A percentile compares a stretch with the other conserved stretches of the same genome.
Evolutionary conservation across 2,888 invertebrate genomes (phyloP).

Genomic region (Lymantria dispar): DNA sequence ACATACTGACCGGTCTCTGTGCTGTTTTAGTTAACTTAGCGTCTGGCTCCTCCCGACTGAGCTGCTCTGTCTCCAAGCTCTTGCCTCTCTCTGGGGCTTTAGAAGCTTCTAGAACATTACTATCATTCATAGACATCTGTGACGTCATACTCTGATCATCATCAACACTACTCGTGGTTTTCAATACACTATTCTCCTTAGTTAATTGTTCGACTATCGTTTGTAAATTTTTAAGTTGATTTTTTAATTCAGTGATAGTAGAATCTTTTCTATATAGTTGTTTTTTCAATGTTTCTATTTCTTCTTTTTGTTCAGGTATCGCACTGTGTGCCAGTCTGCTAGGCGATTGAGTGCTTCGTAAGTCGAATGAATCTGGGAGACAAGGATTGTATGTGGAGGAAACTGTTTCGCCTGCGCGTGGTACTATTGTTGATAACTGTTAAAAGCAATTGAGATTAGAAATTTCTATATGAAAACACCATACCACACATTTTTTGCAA

Average conservation of each 20-base stretch:
- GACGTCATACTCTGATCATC: constrained; percentile 70
- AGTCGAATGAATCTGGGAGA: constrained; percentile 50
- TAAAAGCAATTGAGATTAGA: not conserved
- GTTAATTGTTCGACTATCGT: constrained; percentile 89
- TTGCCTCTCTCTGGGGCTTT: constrained; percentile 64
- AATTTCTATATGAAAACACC: too few species aligned
- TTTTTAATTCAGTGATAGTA: constrained; percentile 85
- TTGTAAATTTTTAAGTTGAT: constrained; percentile 84
- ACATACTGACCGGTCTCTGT: constrained; percentile 94
- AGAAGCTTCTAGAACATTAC: constrained; percentile 43
- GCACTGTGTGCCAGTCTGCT: constrained; percentile 22
- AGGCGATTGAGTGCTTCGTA: constrained; percentile 46
- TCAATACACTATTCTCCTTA: constrained; percentile 90
- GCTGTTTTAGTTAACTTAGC: constrained; percentile 64
- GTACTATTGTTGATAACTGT: constrained; percentile 54
- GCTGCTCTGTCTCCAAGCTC: constrained; percentile 65
- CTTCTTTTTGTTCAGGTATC: constrained; percentile 40
- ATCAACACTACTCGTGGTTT: constrained; percentile 81
- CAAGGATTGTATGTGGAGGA: constrained; percentile 67
- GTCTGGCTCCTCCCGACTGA: constrained; percentile 74
- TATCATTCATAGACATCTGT: constrained; percentile 63
- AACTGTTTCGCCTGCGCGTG: constrained; percentile 63
- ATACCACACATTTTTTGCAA: too few species aligned
- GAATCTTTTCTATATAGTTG: constrained; percentile 85
- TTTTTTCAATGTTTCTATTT: constrained; percentile 66